A percentile compares a stretch with the other conserved stretches of the same genome.
phyloP scores from a whole-genome alignment of 2,113 vertebrate species.

The Pollimyrus isidori region DNA sequence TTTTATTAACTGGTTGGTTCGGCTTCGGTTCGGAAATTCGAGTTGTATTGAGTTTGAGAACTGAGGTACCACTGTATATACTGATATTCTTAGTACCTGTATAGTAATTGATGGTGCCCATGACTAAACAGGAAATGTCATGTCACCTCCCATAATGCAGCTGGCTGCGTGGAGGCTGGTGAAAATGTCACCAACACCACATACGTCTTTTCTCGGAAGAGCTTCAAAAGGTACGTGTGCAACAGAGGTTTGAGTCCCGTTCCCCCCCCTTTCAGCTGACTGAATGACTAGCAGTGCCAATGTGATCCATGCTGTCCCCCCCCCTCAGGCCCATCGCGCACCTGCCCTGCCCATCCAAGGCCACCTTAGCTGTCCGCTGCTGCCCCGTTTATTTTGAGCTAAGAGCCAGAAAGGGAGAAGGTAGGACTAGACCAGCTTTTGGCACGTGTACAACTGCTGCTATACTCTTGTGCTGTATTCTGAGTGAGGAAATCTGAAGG shows the following conservation, averaged over 20 bases:
- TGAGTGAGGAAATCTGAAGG: neutral
- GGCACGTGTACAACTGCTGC: neutral
- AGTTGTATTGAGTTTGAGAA: too few relatives aligned
- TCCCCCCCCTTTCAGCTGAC: neutral
- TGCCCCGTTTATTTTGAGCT: conserved; percentile 87
- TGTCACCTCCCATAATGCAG: conserved; percentile 48
- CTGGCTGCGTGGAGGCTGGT: conserved; percentile 88
- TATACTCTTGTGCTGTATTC: neutral
- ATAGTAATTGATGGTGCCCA: neutral
- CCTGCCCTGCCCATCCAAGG: conserved; percentile 83
- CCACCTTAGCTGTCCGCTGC: conserved; percentile 92
- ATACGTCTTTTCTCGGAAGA: conserved; percentile 86
- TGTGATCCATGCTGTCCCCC: neutral
- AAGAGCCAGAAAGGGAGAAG: conserved; percentile 61
- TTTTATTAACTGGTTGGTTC: too few relatives aligned
- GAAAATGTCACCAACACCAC: conserved; percentile 93
- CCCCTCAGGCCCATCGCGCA: conserved; percentile 78
- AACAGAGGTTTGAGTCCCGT: neutral
- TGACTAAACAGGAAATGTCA: neutral
- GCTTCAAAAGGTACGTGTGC: conserved; percentile 74
- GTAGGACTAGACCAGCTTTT: conserved; percentile 35
- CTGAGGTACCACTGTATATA: neutral
- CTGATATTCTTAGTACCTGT: neutral
- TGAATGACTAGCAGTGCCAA: neutral
- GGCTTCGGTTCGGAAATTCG: too few relatives aligned